phyloP scores from a whole-genome alignment of 2,113 vertebrate species.

The Illadopsis cleaveri region DNA sequence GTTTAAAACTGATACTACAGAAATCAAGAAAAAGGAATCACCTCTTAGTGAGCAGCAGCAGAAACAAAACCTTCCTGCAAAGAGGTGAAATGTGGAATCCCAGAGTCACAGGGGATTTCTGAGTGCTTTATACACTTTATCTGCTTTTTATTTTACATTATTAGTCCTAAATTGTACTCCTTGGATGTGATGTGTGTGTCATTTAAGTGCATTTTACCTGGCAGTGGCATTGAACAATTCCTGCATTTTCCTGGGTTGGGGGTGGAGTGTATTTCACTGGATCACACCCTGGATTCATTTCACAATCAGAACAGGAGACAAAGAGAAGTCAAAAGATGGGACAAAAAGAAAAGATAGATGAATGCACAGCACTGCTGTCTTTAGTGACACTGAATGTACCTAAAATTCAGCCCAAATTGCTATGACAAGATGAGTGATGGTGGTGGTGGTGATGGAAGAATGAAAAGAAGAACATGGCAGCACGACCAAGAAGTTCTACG shows the following conservation, averaged over 20 bases:
- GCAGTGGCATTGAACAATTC: background rate
- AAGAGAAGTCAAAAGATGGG: background rate
- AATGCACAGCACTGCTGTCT: background rate
- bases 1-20: background rate
- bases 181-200: background rate
- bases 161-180: background rate
- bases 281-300: background rate
- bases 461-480: background rate
- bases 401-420: background rate
- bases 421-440: background rate
- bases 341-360: background rate
- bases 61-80: background rate
- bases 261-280: background rate
- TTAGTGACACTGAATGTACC: background rate
- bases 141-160: background rate
- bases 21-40: background rate
- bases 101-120: background rate
- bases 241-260: background rate
- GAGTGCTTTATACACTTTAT: background rate
- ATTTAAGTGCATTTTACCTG: background rate
- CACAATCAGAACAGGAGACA: background rate
- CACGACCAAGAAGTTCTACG: background rate
- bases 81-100: background rate
- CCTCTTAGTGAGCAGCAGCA: background rate
- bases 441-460: background rate